phyloP scores from a whole-genome alignment of 2,113 vertebrate species.

The Zosterops pallidus region DNA sequence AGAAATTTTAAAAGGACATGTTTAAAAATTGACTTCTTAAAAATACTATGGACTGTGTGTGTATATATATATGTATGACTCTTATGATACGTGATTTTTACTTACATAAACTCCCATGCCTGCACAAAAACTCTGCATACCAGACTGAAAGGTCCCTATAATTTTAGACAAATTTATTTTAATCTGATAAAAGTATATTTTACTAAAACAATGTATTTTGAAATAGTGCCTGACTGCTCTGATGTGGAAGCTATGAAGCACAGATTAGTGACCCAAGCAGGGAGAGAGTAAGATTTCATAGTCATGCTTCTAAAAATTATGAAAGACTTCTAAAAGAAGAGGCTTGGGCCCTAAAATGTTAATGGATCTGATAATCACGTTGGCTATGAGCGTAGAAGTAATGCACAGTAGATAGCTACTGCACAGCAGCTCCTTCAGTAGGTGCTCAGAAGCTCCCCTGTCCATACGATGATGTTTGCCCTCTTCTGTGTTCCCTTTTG shows the following conservation, averaged over 20 bases:
- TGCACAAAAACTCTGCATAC: not conserved
- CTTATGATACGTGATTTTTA: not conserved
- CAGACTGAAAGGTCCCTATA: not conserved
- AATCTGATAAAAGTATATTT: conserved; percentile 21
- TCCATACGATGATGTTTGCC: not conserved
- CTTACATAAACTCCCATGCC: not conserved
- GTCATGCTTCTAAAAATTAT: not conserved
- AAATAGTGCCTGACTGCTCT: conserved; percentile 4
- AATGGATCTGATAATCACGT: not conserved
- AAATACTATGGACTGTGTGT: not conserved
- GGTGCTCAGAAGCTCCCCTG: accelerated
- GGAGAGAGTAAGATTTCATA: conserved; percentile 19
- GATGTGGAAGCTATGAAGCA: not conserved
- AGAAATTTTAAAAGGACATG: not conserved
- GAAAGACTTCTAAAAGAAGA: not conserved
- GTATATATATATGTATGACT: too few species aligned
- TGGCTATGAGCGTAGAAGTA: not conserved
- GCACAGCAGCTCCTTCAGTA: not conserved
- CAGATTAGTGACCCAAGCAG: not conserved
- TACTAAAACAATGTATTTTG: not conserved
- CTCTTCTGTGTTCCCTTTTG: not conserved
- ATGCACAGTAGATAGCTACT: not conserved
- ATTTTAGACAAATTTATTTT: not conserved
- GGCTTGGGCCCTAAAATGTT: not conserved
- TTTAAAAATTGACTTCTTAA: not conserved